Evolutionary conservation across 2,888 invertebrate genomes (phyloP).

Genomic region (Rotaria socialis): DNA sequence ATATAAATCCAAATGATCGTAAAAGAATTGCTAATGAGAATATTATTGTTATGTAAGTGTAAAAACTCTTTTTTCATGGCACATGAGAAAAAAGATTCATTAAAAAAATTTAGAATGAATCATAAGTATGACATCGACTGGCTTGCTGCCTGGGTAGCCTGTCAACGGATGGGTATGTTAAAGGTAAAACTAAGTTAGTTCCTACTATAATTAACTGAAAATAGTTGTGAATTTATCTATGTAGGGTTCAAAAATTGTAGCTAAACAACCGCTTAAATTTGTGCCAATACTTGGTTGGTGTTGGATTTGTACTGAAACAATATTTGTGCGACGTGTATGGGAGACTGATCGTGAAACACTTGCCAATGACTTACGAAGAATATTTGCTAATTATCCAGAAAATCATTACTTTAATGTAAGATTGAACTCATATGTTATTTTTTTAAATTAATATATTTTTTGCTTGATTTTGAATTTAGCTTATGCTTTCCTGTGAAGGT

Average conservation of each 20-base stretch:
- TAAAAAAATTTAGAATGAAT: slow-evolving; percentile 72
- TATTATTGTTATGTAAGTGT: slow-evolving; percentile 63
- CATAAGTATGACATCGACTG: slow-evolving; percentile 92
- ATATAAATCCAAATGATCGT: slow-evolving; percentile 66
- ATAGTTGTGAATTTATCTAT: slow-evolving; percentile 56
- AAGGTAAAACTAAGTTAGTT: too few species aligned
- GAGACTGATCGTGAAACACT: slow-evolving; percentile 82
- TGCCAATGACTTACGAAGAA: slow-evolving; percentile 71
- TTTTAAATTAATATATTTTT: background rate
- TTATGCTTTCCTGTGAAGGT: slow-evolving; percentile 84
- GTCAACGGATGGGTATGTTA: slow-evolving; percentile 70
- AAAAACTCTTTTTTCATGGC: too few species aligned
- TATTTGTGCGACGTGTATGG: slow-evolving; percentile 84
- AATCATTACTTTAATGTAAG: slow-evolving; percentile 74
- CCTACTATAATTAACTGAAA: too few species aligned
- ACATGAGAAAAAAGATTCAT: too few species aligned
- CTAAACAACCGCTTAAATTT: slow-evolving; percentile 82
- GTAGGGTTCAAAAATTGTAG: slow-evolving; percentile 90
- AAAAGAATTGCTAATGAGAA: slow-evolving; percentile 75
- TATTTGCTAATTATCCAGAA: slow-evolving; percentile 73
- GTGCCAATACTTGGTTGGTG: slow-evolving; percentile 88
- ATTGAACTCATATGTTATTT: too few species aligned
- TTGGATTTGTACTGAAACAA: slow-evolving; percentile 89
- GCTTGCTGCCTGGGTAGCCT: slow-evolving; percentile 85
- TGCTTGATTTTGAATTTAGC: slow-evolving; percentile 61